Conservation (phyloP, 2,113 vertebrate genomes). For the Isichthys henryi region DNA sequence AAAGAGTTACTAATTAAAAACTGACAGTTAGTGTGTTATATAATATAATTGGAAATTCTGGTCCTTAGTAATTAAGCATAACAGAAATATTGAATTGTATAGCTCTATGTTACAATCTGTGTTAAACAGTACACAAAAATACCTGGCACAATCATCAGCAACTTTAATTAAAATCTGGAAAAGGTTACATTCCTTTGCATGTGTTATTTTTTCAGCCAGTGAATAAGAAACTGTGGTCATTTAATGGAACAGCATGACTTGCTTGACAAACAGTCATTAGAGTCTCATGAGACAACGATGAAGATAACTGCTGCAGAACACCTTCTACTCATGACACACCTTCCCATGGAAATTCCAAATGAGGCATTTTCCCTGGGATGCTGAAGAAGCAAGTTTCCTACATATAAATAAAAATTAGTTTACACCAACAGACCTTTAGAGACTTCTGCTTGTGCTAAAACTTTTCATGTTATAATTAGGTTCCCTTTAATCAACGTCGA, state of each 20-base stretch:
- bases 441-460: not conserved
- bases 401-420: constrained; percentile 16
- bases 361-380: not conserved
- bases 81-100: not conserved
- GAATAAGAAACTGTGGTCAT: not conserved
- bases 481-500: constrained; percentile 9
- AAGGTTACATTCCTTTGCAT: not conserved
- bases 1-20: not conserved
- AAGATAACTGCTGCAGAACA: not conserved
- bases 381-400: not conserved
- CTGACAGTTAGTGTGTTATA: not conserved
- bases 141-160: not conserved
- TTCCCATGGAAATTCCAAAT: not conserved
- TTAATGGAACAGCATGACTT: not conserved
- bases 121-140: not conserved
- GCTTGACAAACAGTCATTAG: not conserved
- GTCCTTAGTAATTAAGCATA: not conserved
- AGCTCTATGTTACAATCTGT: not conserved
- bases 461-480: constrained; percentile 16
- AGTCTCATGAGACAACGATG: not conserved
- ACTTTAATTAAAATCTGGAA: not conserved
- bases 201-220: not conserved
- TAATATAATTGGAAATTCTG: not conserved
- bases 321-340: not conserved
- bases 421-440: constrained; percentile 3